Conservation (phyloP, 2,797 vertebrate genomes). For the Clarias fuscus region DNA sequence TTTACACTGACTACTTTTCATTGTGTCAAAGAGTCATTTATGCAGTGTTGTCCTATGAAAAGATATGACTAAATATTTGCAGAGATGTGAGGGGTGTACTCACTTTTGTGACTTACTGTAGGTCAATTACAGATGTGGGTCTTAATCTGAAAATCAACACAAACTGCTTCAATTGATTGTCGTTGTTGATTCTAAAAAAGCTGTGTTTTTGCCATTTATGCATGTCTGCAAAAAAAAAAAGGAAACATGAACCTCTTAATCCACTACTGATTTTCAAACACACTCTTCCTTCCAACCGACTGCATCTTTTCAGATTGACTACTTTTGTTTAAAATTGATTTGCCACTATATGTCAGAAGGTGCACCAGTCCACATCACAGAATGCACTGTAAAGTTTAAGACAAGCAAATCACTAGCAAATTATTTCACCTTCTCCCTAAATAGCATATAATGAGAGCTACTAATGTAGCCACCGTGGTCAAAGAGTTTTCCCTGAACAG, state of each 20-base stretch:
- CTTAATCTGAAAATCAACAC: background rate
- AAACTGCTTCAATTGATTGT: background rate
- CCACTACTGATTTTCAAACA: conserved; percentile 27
- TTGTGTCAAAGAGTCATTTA: too few relatives aligned
- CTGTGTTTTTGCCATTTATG: background rate
- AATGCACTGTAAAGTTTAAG: background rate
- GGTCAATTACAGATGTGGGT: background rate
- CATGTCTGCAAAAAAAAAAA: conserved; percentile 3
- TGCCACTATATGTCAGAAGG: background rate
- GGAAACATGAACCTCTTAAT: conserved; percentile 8
- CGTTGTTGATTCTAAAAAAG: conserved; percentile 18
- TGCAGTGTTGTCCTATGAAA: too few relatives aligned
- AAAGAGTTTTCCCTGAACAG: conserved; percentile 19
- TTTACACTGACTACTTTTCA: too few relatives aligned
- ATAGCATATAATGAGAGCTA: conserved; percentile 16
- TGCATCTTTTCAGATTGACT: conserved; percentile 13
- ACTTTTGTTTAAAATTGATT: background rate
- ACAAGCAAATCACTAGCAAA: conserved; percentile 9
- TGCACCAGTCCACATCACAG: background rate
- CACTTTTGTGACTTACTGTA: too few relatives aligned
- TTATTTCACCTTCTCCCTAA: background rate
- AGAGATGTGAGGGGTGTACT: too few relatives aligned
- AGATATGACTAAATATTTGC: too few relatives aligned
- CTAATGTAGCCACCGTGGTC: conserved; percentile 16
- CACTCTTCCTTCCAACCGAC: background rate